Base-by-base conservation (phyloP, 1,140 invertebrate species). In the Nomia melanderi region DNA sequence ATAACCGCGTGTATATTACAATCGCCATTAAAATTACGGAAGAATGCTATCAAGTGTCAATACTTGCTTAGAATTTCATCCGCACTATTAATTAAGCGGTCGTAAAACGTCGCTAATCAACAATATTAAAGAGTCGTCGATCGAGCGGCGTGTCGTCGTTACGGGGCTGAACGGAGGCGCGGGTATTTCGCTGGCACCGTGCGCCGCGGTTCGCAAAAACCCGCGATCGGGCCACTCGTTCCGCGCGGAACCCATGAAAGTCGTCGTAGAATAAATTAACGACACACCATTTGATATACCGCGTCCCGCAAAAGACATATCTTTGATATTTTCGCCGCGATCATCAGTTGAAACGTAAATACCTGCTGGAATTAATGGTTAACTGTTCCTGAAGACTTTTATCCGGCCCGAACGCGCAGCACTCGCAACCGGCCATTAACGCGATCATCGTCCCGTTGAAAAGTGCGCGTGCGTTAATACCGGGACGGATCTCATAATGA, bases 181-280 rank as follows among this genome's bases (percentile, higher is more conserved):
- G 20, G n/a, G 4, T 17, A 7, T 50, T n/a, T n/a, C 47, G 47
- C 47, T 36, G 33, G 20, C 20, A 50, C 4, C 33, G 20, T 6
- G 7, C n/a, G 20, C 9, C 29, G 12, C 11, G n/a, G 0, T 8
- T 6, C 47, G n/a, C 47, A 50, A 50, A 50, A 50, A 50, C 41
- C 41, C 36, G 36, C 31, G n/a, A 20, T 63, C 41, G 14, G 56
- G 50, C 31, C 33, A 36, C 56, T 67, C 47, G 63, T 57, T 75
- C 41, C 8, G 5, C 29, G 23, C 25, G 23, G 29, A 47, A 3
- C 44, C 4, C 33, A 56, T 65, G 71, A 73, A 73, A 64, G 71
- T 73, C 60, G 60, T 36, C 70, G 70, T 64, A 29, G 60, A 62
- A 27, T 36, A 65, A 66, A 65, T 74, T 74, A 56, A 74, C 62